Percentiles rank a stretch among this genome's conserved stretches.
Evolutionary conservation across 2,113 vertebrate species (phyloP).

Genomic region (Odobenus rosmarus): DNA sequence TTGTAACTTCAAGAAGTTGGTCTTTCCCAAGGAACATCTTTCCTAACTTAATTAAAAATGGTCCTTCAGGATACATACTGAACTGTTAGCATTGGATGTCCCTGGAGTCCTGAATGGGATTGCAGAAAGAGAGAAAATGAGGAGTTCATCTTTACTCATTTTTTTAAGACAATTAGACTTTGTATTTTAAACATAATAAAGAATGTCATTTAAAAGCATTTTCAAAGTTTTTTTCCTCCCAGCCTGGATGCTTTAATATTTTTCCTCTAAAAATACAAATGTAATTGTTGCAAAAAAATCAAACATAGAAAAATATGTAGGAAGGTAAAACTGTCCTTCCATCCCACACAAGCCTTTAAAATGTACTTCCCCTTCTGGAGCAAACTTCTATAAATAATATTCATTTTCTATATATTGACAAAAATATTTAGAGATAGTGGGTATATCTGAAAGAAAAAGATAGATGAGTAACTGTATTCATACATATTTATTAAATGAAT

Average conservation of each 20-base stretch:
- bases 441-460: not conserved
- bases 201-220: conserved; percentile 20
- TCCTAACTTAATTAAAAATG: not conserved
- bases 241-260: not conserved
- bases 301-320: not conserved
- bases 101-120: not conserved
- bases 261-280: conserved; percentile 19
- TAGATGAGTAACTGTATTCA: not conserved
- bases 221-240: not conserved
- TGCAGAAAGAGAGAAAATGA: not conserved
- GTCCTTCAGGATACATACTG: not conserved
- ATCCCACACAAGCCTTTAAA: not conserved
- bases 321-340: not conserved
- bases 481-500: not conserved
- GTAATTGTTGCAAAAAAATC: not conserved
- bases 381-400: not conserved
- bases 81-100: not conserved
- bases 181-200: not conserved
- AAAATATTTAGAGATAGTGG: not conserved
- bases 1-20: not conserved
- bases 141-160: not conserved
- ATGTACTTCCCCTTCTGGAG: not conserved
- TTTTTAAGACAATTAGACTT: not conserved
- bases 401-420: not conserved
- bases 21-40: not conserved